Evolutionary conservation across 2,797 vertebrate genomes (phyloP).

Genomic region (Girardinus metallicus): DNA sequence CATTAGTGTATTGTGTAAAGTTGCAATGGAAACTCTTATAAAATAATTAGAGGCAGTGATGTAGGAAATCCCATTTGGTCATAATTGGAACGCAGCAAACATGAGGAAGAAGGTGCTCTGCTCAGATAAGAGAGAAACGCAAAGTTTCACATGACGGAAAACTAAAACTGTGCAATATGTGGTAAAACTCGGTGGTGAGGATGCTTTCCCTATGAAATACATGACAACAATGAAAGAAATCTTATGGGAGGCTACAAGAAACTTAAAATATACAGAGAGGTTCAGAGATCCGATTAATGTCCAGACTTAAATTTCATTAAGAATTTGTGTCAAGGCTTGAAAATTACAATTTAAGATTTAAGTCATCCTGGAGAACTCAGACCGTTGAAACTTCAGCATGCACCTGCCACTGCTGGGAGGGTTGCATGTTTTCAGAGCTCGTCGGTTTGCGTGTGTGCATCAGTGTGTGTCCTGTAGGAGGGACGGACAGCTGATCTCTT

Average conservation of each 20-base stretch:
- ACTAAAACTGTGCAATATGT: background rate
- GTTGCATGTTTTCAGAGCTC: slow-evolving; percentile 16
- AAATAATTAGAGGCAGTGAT: background rate
- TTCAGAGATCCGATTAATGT: background rate
- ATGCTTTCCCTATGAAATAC: background rate
- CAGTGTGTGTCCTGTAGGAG: slow-evolving; percentile 24
- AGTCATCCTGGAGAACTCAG: slow-evolving; percentile 35
- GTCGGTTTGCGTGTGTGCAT: slow-evolving; percentile 5
- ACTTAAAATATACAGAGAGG: background rate
- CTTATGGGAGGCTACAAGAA: background rate
- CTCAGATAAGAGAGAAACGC: background rate
- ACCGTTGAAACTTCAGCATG: slow-evolving; percentile 39
- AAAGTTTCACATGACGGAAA: background rate
- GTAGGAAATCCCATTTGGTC: background rate
- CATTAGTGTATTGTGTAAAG: background rate
- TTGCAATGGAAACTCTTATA: background rate
- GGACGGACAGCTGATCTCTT: slow-evolving; percentile 58
- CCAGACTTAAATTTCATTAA: background rate
- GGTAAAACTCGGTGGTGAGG: background rate
- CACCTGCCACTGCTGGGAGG: slow-evolving; percentile 59
- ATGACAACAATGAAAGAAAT: background rate
- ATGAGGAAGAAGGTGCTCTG: background rate
- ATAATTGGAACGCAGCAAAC: background rate
- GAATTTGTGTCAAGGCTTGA: background rate
- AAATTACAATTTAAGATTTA: background rate